phyloP scores from a whole-genome alignment of 2,797 vertebrate genomes.

The Zalophus californianus region DNA sequence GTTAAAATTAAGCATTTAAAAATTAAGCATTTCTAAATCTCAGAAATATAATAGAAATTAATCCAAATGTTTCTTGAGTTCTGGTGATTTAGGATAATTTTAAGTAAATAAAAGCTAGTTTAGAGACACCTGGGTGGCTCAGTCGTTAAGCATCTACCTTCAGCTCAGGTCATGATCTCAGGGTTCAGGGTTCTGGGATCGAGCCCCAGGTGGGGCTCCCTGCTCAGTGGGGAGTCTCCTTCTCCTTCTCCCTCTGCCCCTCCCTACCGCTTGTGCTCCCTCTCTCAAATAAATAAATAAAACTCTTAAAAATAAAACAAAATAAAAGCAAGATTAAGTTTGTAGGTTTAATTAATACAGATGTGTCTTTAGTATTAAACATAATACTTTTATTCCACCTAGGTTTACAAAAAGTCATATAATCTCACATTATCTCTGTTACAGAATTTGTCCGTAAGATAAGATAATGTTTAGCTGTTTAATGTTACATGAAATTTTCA shows the following conservation, averaged over 20 bases:
- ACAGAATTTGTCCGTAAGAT: not conserved
- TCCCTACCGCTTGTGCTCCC: not conserved
- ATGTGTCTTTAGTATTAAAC: not conserved
- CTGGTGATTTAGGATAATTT: not conserved
- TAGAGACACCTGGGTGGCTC: not conserved
- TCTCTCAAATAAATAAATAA: not conserved
- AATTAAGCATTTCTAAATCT: not conserved
- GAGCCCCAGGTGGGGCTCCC: rapidly evolving
- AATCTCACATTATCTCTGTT: not conserved
- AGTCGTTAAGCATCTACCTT: not conserved
- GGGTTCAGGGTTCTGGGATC: not conserved
- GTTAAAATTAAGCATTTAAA: not conserved
- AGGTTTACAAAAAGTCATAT: not conserved
- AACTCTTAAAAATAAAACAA: not conserved
- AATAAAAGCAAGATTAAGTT: not conserved
- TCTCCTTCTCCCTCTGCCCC: not conserved
- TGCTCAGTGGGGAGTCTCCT: not conserved
- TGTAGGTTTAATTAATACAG: not conserved
- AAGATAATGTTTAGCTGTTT: not conserved
- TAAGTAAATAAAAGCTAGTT: not conserved
- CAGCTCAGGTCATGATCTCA: not conserved
- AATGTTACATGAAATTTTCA: not conserved
- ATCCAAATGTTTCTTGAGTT: not conserved
- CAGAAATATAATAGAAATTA: not conserved
- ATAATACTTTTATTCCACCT: not conserved